Conservation (phyloP, 2,888 invertebrate species). For the Cephus pygmeus region DNA sequence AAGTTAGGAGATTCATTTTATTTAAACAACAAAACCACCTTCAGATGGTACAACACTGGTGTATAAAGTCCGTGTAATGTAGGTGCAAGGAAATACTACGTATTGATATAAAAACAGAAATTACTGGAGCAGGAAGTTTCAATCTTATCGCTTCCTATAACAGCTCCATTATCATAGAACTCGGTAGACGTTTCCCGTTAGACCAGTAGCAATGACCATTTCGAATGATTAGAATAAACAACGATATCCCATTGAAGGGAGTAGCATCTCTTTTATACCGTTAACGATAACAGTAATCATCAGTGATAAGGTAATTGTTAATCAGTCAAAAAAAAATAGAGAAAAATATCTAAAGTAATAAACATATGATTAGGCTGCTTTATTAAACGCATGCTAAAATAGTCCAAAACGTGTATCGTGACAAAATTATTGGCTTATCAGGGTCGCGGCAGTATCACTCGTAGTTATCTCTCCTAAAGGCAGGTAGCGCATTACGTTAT, state of each 20-base stretch:
- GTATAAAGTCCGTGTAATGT: no score
- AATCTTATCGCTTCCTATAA: slow-evolving; percentile 42
- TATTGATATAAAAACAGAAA: not conserved
- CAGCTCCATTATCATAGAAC: not conserved
- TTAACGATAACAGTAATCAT: not conserved
- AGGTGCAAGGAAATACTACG: not conserved
- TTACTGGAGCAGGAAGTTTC: slow-evolving; percentile 44
- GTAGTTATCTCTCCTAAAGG: not conserved
- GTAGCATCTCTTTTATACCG: not conserved
- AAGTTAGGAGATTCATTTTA: not conserved
- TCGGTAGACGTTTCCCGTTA: not conserved
- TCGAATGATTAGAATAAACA: not conserved
- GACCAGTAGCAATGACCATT: not conserved
- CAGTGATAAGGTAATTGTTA: not conserved
- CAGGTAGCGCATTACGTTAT: not conserved
- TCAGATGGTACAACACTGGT: no score
- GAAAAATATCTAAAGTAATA: no score
- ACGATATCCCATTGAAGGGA: not conserved
- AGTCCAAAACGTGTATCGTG: not conserved
- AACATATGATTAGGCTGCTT: no score
- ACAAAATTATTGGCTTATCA: not conserved
- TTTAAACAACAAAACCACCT: not conserved
- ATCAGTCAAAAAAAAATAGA: not conserved
- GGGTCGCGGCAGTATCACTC: not conserved
- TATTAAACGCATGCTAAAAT: not conserved